phyloP scores from a whole-genome alignment of 2,888 invertebrate genomes.

The Parochlus steinenii region DNA sequence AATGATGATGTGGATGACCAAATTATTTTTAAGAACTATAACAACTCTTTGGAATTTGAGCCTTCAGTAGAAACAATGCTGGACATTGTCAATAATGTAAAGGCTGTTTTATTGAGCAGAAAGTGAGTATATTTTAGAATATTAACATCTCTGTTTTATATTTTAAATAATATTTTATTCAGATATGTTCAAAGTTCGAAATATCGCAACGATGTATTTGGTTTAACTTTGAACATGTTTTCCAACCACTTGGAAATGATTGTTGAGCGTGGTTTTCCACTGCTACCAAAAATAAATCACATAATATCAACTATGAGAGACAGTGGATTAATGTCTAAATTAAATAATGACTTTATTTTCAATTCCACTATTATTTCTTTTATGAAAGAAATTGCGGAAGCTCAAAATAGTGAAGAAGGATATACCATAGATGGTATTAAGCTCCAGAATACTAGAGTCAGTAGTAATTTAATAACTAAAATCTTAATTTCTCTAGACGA shows the following conservation, averaged over 20 bases:
- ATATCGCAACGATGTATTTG: constrained; percentile 21
- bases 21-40: constrained; percentile 23
- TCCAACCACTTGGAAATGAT: constrained; percentile 38
- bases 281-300: constrained; percentile 32
- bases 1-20: constrained; percentile 22
- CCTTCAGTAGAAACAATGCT: no score
- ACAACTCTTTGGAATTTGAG: constrained; percentile 19
- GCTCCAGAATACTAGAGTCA: no score
- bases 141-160: no score
- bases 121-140: no score
- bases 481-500: no score
- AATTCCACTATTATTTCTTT: constrained; percentile 28
- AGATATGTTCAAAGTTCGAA: constrained; percentile 22
- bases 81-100: no score
- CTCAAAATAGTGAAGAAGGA: no score
- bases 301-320: constrained; percentile 33
- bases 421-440: constrained; percentile 13
- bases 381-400: constrained; percentile 21
- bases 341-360: constrained; percentile 28
- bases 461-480: no score
- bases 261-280: constrained; percentile 36
- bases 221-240: constrained; percentile 33
- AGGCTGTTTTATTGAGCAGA: no score
- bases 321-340: constrained; percentile 31
- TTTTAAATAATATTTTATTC: no score